These are phyloP conservation scores for Spisula solida DNA, from an alignment of 2,888 invertebrate genomes.

Conservation along the genomic window DNA sequence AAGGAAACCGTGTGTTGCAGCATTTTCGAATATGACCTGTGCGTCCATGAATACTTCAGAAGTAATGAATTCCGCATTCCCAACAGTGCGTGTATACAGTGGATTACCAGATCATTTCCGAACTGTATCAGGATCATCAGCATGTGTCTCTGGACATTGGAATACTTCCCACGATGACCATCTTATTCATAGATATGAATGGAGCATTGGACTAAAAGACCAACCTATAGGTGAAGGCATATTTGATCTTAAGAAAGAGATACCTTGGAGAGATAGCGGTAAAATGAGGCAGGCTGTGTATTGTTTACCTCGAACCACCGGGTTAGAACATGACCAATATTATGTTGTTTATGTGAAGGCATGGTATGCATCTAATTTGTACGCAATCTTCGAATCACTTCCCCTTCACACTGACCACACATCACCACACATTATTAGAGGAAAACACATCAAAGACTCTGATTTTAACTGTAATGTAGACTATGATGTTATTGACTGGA, in stretches of 20 bases:
- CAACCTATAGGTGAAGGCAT: conserved; percentile 65
- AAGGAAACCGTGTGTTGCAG: conserved; percentile 62
- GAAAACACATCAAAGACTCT: conserved; percentile 69
- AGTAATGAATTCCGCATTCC: not conserved
- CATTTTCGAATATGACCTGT: not conserved
- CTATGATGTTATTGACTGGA: conserved; percentile 69
- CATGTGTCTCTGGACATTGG: conserved; percentile 65
- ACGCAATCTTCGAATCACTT: conserved; percentile 54
- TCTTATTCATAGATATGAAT: conserved; percentile 66
- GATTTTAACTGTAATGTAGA: conserved; percentile 62
- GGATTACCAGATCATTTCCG: conserved; percentile 32
- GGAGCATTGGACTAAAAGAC: conserved; percentile 66
- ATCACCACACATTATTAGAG: conserved; percentile 64
- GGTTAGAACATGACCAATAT: conserved; percentile 49
- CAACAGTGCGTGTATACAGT: conserved; percentile 22
- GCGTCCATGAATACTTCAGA: not conserved
- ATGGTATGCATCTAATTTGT: conserved; percentile 65
- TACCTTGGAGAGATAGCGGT: conserved; percentile 71
- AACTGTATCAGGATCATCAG: conserved; percentile 51
- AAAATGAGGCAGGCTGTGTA: conserved; percentile 46
- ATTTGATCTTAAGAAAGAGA: conserved; percentile 57
- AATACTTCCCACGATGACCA: not conserved
- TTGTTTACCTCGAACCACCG: conserved; percentile 58
- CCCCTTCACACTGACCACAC: conserved; percentile 71
- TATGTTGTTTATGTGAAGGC: conserved; percentile 68